Evolutionary conservation across 1,140 invertebrate genomes (phyloP), one percentile per base, ranked within the genome.

Genomic region (Hypothenemus hampei): DNA sequence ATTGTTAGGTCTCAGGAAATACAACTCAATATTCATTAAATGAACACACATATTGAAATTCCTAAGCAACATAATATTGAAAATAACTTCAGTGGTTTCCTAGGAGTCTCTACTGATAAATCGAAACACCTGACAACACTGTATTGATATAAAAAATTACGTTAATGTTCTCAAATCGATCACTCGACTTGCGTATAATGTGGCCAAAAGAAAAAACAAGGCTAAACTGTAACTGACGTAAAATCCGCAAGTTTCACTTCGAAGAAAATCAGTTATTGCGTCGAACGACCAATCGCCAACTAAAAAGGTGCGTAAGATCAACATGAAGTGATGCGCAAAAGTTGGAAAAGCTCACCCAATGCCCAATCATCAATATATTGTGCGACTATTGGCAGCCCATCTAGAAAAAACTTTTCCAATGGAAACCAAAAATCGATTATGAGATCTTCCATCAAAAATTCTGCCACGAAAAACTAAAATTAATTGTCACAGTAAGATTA

Each of bases 401-500:
- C 47, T 24, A 63, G 46, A 1, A 60, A 13, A 5, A 33, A 60
- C 4, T 44, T 24, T 51, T 69, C 65, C 43, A 69, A 48, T 3
- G 68, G 68, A 52, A 67, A 66, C 68, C 68, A 69, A 29, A 69
- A 68, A 21, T 65, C 57, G n/a, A 57, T 62, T 44, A 69, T 64
- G n/a, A 66, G 57, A 22, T 61, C 49, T 59, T 69, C 66, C 50
- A 66, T 62, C n/a, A 67, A 20, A 22, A 67, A 66, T 21, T 61
- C 44, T 15, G 63, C 46, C 1, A 60, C 41, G 18, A 69, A 44
- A 39, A 65, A 65, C 67, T 69, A 52, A 6, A 29, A 29, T 7
- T 29, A 7, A 29, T 29, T 29, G n/a, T n/a, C n/a, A 29, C n/a
- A 53, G 45, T 29, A 13, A 8, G 37, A 24, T 15, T 36, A 19